Evolutionary conservation across 2,888 invertebrate genomes (phyloP).

Genomic region (Limnephilus rhombicus): DNA sequence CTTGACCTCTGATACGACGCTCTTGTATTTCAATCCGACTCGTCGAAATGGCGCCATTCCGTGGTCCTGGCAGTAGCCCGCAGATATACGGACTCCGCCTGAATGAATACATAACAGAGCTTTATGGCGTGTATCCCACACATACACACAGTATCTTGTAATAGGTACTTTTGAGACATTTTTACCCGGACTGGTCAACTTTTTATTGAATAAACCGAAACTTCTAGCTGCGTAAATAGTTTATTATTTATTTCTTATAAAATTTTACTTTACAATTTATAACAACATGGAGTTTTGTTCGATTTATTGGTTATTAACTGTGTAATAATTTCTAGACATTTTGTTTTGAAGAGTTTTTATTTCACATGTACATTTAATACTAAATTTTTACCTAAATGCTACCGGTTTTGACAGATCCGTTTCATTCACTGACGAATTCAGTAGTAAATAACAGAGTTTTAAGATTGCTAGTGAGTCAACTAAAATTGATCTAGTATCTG

Average conservation of each 20-base stretch:
- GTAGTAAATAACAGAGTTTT: too few species aligned
- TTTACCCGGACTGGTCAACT: not conserved
- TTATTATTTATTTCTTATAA: not conserved
- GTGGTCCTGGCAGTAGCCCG: not conserved
- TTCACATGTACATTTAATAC: too few species aligned
- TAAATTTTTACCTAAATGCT: too few species aligned
- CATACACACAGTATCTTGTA: not conserved
- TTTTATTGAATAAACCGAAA: not conserved
- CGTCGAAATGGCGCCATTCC: slow-evolving; percentile 18
- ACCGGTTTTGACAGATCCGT: too few species aligned
- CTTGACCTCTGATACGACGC: slow-evolving; percentile 25
- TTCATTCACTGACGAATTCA: too few species aligned
- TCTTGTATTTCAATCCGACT: slow-evolving; percentile 24
- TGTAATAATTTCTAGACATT: too few species aligned
- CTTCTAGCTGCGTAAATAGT: too few species aligned
- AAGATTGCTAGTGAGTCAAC: too few species aligned
- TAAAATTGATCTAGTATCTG: too few species aligned
- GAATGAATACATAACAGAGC: not conserved
- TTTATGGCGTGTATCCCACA: too few species aligned
- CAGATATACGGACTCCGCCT: not conserved
- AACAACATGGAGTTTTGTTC: not conserved
- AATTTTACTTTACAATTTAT: not conserved
- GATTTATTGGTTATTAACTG: too few species aligned
- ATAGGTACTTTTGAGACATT: not conserved
- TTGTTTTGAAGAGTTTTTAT: too few species aligned